A percentile compares a stretch with the other conserved stretches of the same genome.
phyloP scores from a whole-genome alignment of 2,888 invertebrate genomes.

The Drosophila mulleri region DNA sequence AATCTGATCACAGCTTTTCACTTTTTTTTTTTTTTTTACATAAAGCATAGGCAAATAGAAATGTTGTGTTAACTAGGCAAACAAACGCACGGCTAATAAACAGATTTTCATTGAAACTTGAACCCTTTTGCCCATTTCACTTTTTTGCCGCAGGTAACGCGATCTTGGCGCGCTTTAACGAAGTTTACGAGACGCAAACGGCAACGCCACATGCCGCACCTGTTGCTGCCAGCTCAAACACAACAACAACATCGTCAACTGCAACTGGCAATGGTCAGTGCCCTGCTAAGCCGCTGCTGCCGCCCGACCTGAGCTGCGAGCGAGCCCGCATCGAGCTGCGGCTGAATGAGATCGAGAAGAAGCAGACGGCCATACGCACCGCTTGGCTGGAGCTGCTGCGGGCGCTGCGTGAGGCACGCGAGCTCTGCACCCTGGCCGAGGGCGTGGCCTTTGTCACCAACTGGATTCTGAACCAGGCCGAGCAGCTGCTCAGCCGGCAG shows the following conservation, averaged over 20 bases:
- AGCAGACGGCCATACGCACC: constrained; percentile 87
- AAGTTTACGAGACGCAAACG: constrained; percentile 78
- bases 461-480: constrained; percentile 92
- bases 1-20: constrained; percentile 38
- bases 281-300: constrained; percentile 79
- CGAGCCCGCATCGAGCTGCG: constrained; percentile 87
- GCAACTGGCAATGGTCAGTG: constrained; percentile 16
- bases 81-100: constrained; percentile 35
- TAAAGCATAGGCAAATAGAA: constrained; percentile 35
- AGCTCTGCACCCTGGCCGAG: constrained; percentile 87
- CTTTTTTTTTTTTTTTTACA: constrained; percentile 43
- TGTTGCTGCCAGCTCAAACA: constrained; percentile 27
- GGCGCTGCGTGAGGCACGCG: constrained; percentile 87
- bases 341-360: constrained; percentile 87
- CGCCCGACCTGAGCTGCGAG: constrained; percentile 88
- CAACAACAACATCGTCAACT: constrained; percentile 11
- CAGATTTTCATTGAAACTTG: constrained; percentile 50
- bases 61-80: constrained; percentile 35
- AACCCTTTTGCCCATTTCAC: constrained; percentile 37
- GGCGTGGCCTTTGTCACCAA: constrained; percentile 90
- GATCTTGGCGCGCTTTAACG: constrained; percentile 83
- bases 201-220: constrained; percentile 39
- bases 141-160: constrained; percentile 79
- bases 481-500: constrained; percentile 89
- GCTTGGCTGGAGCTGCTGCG: constrained; percentile 88